phyloP scores from a whole-genome alignment of 1,140 invertebrate genomes.

The Megalopta genalis region DNA sequence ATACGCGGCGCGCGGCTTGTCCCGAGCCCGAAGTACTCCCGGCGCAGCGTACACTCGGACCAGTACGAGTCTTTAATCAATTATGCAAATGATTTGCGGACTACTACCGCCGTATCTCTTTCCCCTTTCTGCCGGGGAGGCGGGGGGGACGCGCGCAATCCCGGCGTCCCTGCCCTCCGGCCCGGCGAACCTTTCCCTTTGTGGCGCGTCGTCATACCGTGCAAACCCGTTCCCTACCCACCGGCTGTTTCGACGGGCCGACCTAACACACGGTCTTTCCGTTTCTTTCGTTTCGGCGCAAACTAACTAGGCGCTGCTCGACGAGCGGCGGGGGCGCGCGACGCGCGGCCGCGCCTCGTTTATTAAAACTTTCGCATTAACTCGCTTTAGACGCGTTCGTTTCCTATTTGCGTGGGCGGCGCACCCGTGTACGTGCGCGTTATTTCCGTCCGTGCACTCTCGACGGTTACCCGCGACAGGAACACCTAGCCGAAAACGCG shows the following conservation, averaged over 20 bases:
- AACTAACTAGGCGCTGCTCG: not conserved
- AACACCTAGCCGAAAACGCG: not conserved
- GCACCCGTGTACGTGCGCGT: not conserved
- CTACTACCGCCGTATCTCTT: slow-evolving; percentile 53
- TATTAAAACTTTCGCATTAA: slow-evolving; percentile 75
- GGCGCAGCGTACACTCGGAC: slow-evolving; percentile 29
- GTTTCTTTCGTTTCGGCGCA: slow-evolving; percentile 5
- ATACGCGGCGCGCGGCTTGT: slow-evolving; percentile 37
- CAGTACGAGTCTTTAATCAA: slow-evolving; percentile 77
- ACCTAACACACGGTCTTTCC: not conserved
- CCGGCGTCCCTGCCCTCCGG: slow-evolving; percentile 13
- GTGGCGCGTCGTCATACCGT: slow-evolving; percentile 36
- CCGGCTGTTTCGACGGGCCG: slow-evolving; percentile 28
- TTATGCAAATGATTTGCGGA: slow-evolving; percentile 78
- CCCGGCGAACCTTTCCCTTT: slow-evolving; percentile 46
- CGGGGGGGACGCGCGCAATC: slow-evolving; percentile 52
- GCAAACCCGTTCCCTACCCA: slow-evolving; percentile 17
- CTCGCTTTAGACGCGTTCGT: slow-evolving; percentile 56
- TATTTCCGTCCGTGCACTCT: not conserved
- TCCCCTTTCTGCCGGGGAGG: slow-evolving; percentile 30
- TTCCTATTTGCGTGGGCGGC: slow-evolving; percentile 35
- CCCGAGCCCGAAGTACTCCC: not conserved
- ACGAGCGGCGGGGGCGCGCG: no score
- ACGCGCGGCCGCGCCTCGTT: slow-evolving; percentile 40
- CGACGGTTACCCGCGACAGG: no score